Conservation (phyloP, 2,113 vertebrate species). For the Sinosuthora webbiana region DNA sequence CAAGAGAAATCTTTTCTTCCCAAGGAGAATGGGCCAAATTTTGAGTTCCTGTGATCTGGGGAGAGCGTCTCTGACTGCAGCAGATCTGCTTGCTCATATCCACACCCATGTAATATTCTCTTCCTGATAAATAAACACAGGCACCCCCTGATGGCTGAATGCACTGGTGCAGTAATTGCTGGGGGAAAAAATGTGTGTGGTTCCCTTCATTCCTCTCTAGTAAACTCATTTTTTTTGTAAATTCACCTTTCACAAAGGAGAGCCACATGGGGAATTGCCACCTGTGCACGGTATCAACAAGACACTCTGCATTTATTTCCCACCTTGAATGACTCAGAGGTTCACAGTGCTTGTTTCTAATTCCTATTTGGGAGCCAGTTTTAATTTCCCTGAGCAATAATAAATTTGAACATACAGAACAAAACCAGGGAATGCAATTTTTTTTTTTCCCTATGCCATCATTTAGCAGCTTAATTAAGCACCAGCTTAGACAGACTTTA, state of each 20-base stretch:
- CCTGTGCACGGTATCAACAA: background rate
- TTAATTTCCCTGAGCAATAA: background rate
- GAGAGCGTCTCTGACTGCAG: background rate
- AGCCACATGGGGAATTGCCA: background rate
- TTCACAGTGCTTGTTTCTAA: background rate
- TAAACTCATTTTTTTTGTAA: background rate
- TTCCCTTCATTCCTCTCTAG: background rate
- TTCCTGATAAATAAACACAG: background rate
- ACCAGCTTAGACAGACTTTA: background rate
- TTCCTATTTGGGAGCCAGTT: background rate
- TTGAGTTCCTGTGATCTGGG: background rate
- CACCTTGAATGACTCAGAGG: background rate
- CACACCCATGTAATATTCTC: background rate
- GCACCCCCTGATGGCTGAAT: background rate
- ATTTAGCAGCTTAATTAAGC: background rate
- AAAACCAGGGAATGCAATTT: background rate
- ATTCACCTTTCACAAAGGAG: background rate
- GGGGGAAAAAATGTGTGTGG: accelerated
- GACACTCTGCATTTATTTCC: background rate
- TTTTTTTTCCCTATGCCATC: background rate
- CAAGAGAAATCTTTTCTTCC: background rate
- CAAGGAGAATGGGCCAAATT: background rate
- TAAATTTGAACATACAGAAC: background rate
- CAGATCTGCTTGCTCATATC: background rate
- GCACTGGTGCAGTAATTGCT: background rate